These are phyloP conservation scores for Diadema setosum DNA, from an alignment of 35 echinoderm and acorn worm species.

Conservation along the genomic window DNA sequence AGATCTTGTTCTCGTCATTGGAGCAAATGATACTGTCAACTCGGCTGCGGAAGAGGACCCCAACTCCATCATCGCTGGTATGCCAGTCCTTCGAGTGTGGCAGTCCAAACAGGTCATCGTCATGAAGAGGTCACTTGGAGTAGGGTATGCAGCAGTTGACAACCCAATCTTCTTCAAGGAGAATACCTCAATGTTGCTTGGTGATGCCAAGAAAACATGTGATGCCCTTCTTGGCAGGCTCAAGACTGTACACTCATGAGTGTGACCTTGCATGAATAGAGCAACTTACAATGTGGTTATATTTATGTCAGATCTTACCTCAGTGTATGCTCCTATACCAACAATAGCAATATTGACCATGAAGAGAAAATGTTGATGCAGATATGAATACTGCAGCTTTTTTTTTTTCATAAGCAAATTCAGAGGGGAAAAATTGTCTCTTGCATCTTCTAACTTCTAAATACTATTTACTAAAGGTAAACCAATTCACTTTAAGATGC, in stretches of 20 bases:
- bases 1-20: constrained; percentile 85
- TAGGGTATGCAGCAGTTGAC: constrained; percentile 97
- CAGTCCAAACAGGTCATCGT: constrained; percentile 82
- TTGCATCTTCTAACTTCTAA: too few species aligned
- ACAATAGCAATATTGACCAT: too few species aligned
- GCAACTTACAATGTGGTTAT: neutral
- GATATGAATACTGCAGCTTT: too few species aligned
- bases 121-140: constrained; percentile 96
- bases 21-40: constrained; percentile 98
- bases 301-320: neutral
- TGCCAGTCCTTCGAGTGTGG: constrained; percentile 96
- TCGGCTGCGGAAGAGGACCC: constrained; percentile 97
- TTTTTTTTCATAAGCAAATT: too few species aligned
- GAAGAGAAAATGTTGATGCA: too few species aligned
- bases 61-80: constrained; percentile 99
- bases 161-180: constrained; percentile 99
- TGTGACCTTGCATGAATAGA: neutral
- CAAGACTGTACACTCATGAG: constrained; percentile 36
- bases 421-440: too few species aligned
- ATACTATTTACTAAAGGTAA: too few species aligned
- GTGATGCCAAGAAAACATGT: constrained; percentile 98
- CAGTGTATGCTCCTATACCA: too few species aligned
- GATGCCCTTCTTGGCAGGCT: constrained; percentile 82
- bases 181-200: constrained; percentile 96
- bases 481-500: too few species aligned